Conservation (phyloP, 2,888 invertebrate species). For the Agrotis clavis region DNA sequence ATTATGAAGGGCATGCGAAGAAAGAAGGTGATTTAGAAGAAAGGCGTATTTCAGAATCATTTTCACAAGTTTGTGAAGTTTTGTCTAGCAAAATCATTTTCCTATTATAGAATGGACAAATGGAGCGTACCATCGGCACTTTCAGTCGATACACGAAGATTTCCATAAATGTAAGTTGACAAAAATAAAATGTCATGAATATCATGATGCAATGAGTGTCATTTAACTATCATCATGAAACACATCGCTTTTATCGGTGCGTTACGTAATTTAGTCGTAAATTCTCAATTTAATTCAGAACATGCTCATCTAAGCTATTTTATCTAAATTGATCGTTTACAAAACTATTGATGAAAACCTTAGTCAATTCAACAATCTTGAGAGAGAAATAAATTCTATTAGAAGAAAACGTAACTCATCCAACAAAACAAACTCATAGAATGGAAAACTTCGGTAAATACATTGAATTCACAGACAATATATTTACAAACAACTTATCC, state of each 20-base stretch:
- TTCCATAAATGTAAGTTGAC: too few relatives aligned
- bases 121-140: too few relatives aligned
- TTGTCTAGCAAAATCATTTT: too few relatives aligned
- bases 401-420: constrained; percentile 31
- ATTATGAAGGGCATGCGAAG: background rate
- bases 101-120: too few relatives aligned
- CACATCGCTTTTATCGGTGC: too few relatives aligned
- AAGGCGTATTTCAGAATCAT: background rate
- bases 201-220: too few relatives aligned
- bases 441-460: constrained; percentile 49
- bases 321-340: background rate
- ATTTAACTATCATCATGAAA: too few relatives aligned
- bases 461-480: constrained; percentile 51
- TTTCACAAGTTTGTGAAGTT: too few relatives aligned
- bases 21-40: too few relatives aligned
- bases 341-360: background rate
- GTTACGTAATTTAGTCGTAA: too few relatives aligned
- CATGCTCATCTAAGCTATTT: background rate
- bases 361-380: constrained; percentile 11
- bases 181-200: too few relatives aligned
- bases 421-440: constrained; percentile 49
- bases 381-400: constrained; percentile 26
- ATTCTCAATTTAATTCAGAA: background rate
- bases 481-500: constrained; percentile 60
- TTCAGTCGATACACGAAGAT: too few relatives aligned